phyloP scores from a whole-genome alignment of 2,888 invertebrate species.

The Melanargia galathea region DNA sequence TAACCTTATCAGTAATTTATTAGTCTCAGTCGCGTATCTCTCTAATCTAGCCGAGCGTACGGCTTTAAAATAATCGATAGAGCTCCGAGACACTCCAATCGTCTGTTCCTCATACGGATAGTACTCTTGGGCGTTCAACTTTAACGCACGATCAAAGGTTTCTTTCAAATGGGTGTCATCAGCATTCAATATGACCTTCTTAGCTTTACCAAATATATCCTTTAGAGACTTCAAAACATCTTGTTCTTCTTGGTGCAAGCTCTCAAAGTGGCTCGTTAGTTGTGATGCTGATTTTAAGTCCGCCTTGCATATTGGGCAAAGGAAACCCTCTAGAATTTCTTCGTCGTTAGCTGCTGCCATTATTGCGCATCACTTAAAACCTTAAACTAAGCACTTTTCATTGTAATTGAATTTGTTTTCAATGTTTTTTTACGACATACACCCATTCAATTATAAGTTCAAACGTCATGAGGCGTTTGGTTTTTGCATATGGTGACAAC shows the following conservation, averaged over 20 bases:
- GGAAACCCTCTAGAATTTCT: conserved; percentile 93
- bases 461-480: conserved; percentile 12
- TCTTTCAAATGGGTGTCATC: conserved; percentile 86
- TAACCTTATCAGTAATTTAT: conserved; percentile 95
- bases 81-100: conserved; percentile 84
- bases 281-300: conserved; percentile 93
- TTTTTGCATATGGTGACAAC: conserved; percentile 8
- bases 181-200: conserved; percentile 91
- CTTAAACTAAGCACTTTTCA: conserved; percentile 36
- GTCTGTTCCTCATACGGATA: conserved; percentile 79
- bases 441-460: conserved; percentile 15
- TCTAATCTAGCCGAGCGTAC: conserved; percentile 86
- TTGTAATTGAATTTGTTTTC: conserved; percentile 38
- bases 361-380: conserved; percentile 40
- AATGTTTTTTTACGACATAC: conserved; percentile 21
- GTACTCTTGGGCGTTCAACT: conserved; percentile 66
- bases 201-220: conserved; percentile 94
- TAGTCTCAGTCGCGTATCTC: conserved; percentile 96
- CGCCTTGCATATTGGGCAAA: conserved; percentile 96
- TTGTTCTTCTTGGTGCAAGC: conserved; percentile 92
- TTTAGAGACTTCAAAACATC: conserved; percentile 90
- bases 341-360: conserved; percentile 77
- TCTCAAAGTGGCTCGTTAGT: conserved; percentile 94
- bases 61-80: conserved; percentile 89
- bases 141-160: conserved; percentile 80